A percentile compares a stretch with the other conserved stretches of the same genome.
phyloP scores from a whole-genome alignment of 2,113 vertebrate species.

The Argyrosomus japonicus region DNA sequence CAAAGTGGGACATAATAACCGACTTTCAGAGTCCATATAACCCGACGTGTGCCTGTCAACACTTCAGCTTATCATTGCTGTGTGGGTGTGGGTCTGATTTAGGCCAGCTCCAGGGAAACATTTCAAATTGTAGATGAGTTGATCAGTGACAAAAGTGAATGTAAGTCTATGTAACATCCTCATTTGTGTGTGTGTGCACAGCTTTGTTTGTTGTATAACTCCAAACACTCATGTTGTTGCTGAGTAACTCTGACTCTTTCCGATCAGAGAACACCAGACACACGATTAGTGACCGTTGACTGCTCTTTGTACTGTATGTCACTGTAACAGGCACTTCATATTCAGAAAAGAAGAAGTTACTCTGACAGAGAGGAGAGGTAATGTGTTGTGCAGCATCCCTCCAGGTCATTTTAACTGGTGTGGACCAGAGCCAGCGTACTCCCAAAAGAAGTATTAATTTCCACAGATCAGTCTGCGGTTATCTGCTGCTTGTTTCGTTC shows the following conservation, averaged over 20 bases:
- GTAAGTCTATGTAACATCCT: no score
- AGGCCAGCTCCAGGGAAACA: no score
- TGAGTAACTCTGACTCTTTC: constrained; percentile 62
- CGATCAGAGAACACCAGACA: background rate
- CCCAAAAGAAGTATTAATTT: constrained; percentile 17
- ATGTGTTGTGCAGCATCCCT: background rate
- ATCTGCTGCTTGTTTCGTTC: background rate
- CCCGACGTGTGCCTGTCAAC: no score
- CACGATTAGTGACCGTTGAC: background rate
- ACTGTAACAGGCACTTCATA: background rate
- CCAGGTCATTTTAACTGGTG: background rate
- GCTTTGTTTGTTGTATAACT: constrained; percentile 55
- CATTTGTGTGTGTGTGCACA: background rate
- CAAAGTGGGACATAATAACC: background rate
- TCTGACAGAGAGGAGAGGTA: background rate
- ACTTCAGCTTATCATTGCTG: background rate
- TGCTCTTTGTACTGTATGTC: constrained; percentile 14
- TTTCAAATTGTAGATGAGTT: no score
- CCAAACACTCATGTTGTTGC: constrained; percentile 31
- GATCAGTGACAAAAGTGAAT: no score
- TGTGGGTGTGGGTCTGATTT: background rate
- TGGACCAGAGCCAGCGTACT: background rate
- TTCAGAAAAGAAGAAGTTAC: constrained; percentile 30
- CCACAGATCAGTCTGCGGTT: background rate
- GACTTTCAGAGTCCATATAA: background rate